Conservation (phyloP, 2,113 vertebrate genomes). For the Dicerorhinus sumatrensis region DNA sequence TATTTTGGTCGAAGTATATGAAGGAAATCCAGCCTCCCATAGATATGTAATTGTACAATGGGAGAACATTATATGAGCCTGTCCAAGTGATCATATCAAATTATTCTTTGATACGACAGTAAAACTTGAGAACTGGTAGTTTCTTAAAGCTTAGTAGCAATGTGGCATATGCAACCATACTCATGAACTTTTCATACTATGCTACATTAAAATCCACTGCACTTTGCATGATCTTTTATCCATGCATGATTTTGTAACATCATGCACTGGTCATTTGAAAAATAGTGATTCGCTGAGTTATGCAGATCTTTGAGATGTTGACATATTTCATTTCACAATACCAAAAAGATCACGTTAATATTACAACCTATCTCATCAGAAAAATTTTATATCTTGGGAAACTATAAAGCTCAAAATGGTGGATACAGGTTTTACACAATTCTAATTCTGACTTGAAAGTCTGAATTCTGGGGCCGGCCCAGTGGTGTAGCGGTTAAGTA, state of each 20-base stretch:
- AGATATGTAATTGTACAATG: neutral
- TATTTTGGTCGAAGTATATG: neutral
- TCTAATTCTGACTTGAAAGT: constrained; percentile 25
- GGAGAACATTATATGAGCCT: neutral
- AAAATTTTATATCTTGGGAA: neutral
- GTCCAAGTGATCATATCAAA: neutral
- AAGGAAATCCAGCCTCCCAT: neutral
- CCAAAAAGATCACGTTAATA: neutral
- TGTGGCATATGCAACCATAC: neutral
- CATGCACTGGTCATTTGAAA: neutral
- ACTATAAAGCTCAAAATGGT: neutral
- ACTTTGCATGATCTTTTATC: neutral
- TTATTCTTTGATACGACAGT: neutral
- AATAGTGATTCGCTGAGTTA: neutral
- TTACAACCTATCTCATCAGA: neutral
- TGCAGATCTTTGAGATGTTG: neutral
- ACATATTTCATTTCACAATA: neutral
- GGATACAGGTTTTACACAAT: neutral
- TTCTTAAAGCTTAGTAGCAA: neutral
- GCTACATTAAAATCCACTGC: neutral
- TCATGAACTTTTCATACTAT: neutral
- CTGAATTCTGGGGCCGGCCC: neutral
- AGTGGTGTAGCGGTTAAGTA: too few relatives aligned
- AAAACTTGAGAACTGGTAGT: neutral
- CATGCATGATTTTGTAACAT: neutral